These are phyloP conservation scores for Cydia amplana DNA, from an alignment of 1,140 invertebrate species.

Conservation along the genomic window DNA sequence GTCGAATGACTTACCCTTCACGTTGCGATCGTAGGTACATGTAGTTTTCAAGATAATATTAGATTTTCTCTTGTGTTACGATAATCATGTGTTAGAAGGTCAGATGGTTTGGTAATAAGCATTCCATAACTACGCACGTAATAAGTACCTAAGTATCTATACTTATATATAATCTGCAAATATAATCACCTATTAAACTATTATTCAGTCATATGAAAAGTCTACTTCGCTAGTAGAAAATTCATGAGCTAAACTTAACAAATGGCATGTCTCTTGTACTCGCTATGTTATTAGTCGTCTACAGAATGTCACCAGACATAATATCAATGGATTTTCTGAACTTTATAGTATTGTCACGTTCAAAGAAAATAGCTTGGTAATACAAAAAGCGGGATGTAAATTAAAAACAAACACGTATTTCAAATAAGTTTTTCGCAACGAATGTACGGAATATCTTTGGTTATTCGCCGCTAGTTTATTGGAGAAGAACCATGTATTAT, in stretches of 20 bases:
- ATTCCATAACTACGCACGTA: too few species aligned
- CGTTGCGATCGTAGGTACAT: too few species aligned
- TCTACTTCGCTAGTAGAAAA: neutral
- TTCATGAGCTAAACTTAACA: too few species aligned
- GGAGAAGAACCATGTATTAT: neutral
- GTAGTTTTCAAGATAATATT: too few species aligned
- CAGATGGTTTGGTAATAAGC: too few species aligned
- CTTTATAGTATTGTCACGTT: neutral
- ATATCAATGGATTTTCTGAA: neutral
- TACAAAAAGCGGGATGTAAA: neutral
- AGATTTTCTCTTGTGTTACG: too few species aligned
- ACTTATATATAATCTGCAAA: too few species aligned
- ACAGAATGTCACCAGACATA: neutral
- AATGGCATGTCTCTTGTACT: neutral
- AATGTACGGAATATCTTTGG: neutral
- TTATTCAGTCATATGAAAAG: neutral
- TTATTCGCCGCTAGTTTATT: neutral
- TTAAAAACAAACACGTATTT: neutral
- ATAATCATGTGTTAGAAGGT: too few species aligned
- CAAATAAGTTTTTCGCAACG: neutral
- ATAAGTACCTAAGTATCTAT: too few species aligned
- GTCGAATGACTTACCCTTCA: too few species aligned
- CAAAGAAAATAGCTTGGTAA: neutral
- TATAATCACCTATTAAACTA: neutral
- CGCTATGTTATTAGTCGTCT: neutral